Evolutionary conservation across 2,113 vertebrate genomes (phyloP).

Genomic region (Trochalopteron elliotii): DNA sequence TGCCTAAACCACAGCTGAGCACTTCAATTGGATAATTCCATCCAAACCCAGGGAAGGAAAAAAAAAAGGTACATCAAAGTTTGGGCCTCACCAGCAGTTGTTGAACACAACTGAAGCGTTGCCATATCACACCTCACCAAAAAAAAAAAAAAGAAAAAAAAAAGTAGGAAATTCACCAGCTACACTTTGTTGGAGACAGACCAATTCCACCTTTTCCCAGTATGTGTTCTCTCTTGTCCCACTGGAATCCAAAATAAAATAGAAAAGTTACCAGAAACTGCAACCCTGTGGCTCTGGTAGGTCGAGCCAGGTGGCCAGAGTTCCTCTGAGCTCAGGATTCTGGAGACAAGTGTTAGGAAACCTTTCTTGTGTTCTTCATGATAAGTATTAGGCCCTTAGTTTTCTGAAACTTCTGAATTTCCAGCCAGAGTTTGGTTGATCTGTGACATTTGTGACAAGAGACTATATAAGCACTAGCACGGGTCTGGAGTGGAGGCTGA

Average conservation of each 20-base stretch:
- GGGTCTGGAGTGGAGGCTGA: slow-evolving; percentile 68
- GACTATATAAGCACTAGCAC: slow-evolving; percentile 69
- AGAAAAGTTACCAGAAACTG: slow-evolving; percentile 8
- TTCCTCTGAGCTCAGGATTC: slow-evolving; percentile 51
- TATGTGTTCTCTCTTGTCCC: not conserved
- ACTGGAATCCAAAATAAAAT: slow-evolving; percentile 21
- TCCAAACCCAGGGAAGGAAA: not conserved
- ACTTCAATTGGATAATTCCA: not conserved
- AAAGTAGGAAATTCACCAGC: not conserved
- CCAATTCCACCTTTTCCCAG: not conserved
- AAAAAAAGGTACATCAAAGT: not conserved
- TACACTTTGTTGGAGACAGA: not conserved
- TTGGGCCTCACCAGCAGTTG: not conserved
- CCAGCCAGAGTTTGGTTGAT: slow-evolving; percentile 65
- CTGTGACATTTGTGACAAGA: slow-evolving; percentile 71
- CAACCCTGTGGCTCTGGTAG: not conserved
- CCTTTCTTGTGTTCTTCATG: slow-evolving; percentile 18
- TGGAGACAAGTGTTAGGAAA: slow-evolving; percentile 6
- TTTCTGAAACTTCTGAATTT: slow-evolving; percentile 42
- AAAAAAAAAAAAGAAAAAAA: not conserved
- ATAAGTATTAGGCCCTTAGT: slow-evolving; percentile 48
- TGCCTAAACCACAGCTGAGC: slow-evolving; percentile 24
- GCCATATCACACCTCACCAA: not conserved
- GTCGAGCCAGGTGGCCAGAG: slow-evolving; percentile 48
- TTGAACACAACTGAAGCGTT: not conserved